A percentile compares a stretch with the other conserved stretches of the same genome.
phyloP scores from a whole-genome alignment of 2,797 vertebrate species.

The Antrozous pallidus region DNA sequence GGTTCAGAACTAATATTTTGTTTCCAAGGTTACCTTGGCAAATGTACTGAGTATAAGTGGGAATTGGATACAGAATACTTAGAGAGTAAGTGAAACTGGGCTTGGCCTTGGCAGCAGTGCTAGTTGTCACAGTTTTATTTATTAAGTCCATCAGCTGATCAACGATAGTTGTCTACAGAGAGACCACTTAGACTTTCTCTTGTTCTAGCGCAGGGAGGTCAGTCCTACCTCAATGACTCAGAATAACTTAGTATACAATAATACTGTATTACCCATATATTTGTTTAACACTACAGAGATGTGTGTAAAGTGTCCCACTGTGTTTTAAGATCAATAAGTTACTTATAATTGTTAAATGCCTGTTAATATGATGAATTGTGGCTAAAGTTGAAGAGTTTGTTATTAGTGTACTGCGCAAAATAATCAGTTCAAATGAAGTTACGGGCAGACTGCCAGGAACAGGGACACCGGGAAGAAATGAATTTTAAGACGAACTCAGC shows the following conservation, averaged over 20 bases:
- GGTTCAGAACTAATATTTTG: background rate
- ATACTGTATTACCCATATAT: background rate
- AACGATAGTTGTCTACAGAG: background rate
- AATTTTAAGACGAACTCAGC: conserved; percentile 54
- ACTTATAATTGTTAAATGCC: background rate
- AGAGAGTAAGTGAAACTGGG: background rate
- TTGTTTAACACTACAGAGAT: background rate
- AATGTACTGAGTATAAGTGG: background rate
- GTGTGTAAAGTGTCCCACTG: background rate
- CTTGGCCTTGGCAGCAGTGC: background rate
- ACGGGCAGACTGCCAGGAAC: background rate
- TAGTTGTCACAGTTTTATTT: background rate
- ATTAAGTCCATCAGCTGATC: background rate
- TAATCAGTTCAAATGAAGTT: conserved; percentile 39
- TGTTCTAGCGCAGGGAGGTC: background rate
- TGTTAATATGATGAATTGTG: background rate
- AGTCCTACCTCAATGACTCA: background rate
- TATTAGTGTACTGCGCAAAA: background rate
- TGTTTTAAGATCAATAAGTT: background rate
- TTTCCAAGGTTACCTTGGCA: background rate
- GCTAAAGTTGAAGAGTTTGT: background rate
- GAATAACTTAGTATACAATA: background rate
- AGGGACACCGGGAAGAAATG: conserved; percentile 35
- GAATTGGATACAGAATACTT: background rate
- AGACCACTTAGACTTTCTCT: background rate